Evolutionary conservation across 2,888 invertebrate genomes (phyloP).

Genomic region (Liopterus haemorrhoidalis): DNA sequence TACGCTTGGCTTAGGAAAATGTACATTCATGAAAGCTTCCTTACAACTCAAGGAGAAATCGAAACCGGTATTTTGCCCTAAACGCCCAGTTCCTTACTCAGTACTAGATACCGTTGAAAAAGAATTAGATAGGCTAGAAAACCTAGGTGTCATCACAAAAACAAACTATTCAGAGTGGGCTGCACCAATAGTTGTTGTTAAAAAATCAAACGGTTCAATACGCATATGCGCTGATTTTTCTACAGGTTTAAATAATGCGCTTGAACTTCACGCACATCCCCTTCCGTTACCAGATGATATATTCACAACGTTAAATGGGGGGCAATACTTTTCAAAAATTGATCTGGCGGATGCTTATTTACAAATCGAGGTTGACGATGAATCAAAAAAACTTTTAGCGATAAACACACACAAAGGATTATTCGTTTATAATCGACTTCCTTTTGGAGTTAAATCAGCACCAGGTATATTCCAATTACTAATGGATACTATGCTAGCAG

Average conservation of each 20-base stretch:
- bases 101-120: constrained; percentile 18
- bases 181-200: constrained; percentile 35
- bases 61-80: constrained; percentile 23
- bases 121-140: constrained; percentile 19
- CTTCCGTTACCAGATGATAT: constrained; percentile 23
- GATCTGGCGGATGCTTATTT: constrained; percentile 8
- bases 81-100: constrained; percentile 18
- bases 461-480: constrained; percentile 39
- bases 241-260: constrained; percentile 23
- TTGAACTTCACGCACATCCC: constrained; percentile 26
- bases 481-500: constrained; percentile 14
- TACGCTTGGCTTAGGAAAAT: constrained; percentile 15
- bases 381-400: no score
- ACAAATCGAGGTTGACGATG: constrained; percentile 4
- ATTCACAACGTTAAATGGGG: no score
- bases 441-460: constrained; percentile 37
- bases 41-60: constrained; percentile 19
- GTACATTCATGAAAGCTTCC: constrained; percentile 13
- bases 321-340: no score
- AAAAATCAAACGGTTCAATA: constrained; percentile 30
- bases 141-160: constrained; percentile 25
- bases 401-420: no score
- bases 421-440: constrained; percentile 38
- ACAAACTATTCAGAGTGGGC: constrained; percentile 34
- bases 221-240: constrained; percentile 31